Evolutionary conservation across 2,888 invertebrate species (phyloP).

Genomic region (Leptopterna dolabrata): DNA sequence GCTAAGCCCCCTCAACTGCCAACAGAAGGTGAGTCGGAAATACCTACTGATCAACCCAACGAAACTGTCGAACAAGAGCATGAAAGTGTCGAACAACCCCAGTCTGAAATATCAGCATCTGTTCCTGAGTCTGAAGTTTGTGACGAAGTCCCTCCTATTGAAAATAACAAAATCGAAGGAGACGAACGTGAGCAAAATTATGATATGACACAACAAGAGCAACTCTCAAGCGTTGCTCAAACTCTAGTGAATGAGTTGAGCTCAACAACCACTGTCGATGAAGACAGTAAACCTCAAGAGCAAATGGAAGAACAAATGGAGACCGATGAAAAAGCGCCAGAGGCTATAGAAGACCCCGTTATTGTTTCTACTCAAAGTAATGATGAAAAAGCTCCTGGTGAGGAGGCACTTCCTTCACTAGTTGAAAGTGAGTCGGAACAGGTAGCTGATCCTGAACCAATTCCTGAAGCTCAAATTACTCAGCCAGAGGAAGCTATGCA

Average conservation of each 20-base stretch:
- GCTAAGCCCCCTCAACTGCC: background rate
- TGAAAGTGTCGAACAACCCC: background rate
- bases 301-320: background rate
- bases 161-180: background rate
- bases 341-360: background rate
- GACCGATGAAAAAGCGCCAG: background rate
- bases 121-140: background rate
- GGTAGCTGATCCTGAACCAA: background rate
- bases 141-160: background rate
- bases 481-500: background rate
- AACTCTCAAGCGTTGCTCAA: slow-evolving; percentile 17
- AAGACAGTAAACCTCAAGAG: background rate
- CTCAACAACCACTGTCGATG: background rate
- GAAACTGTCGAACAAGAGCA: background rate
- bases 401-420: background rate
- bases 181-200: background rate
- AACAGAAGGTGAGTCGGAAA: background rate
- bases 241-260: slow-evolving; percentile 30
- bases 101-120: background rate
- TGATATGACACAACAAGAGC: background rate
- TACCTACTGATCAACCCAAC: background rate
- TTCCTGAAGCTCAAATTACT: background rate
- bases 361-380: background rate
- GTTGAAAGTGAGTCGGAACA: background rate
- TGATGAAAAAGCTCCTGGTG: background rate